Evolutionary conservation across 2,797 vertebrate genomes (phyloP), one percentile per base, ranked within the genome.

Genomic region (Sylvia borin): DNA sequence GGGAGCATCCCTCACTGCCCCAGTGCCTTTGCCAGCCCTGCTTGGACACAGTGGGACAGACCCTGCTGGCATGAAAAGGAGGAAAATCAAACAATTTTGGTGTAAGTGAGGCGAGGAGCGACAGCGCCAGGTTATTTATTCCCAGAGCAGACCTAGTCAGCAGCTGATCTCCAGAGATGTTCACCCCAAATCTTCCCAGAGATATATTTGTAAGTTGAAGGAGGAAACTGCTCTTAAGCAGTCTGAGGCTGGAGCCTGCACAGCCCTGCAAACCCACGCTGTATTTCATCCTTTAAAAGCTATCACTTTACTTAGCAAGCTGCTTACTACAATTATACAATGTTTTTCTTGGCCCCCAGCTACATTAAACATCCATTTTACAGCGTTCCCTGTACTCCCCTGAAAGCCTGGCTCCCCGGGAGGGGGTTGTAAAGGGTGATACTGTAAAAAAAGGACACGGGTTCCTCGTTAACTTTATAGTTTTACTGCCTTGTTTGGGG

Each of bases 341-440:
- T 96, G 98, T 98, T 98, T 98, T 97, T 81, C 97, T 98, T 98
- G 97, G 98, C 97, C 96, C 96, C 94, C 85, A 96, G 97, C 97
- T 98, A 97, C 97, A 97, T 96, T 97, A 98, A 98, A 97, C 97
- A 96, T 97, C 94, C 91, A 96, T 97, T 98, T 98, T 98, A 98
- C 95, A 90, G 97, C 42, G 58, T 85, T 93, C 93, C 96, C 97
- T 96, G 97, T 71, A 89, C 97, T 97, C 96, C 96, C 93, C 97
- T 95, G 97, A 96, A 94, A 97, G 96, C 80, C 96, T 79, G 90
- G 92, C 97, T 98, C 91, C 95, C 61, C 47, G 93, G 96, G 95
- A 94, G 82, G 64, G 87, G 92, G 61, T 72, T 97, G 76, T 94
- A 97, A 97, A 97, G 94, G 89, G 92, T 85, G 90, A 91, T 78